These are phyloP conservation scores for Papilio dardanus DNA, from an alignment of 1,140 invertebrate genomes.

Conservation along the genomic window DNA sequence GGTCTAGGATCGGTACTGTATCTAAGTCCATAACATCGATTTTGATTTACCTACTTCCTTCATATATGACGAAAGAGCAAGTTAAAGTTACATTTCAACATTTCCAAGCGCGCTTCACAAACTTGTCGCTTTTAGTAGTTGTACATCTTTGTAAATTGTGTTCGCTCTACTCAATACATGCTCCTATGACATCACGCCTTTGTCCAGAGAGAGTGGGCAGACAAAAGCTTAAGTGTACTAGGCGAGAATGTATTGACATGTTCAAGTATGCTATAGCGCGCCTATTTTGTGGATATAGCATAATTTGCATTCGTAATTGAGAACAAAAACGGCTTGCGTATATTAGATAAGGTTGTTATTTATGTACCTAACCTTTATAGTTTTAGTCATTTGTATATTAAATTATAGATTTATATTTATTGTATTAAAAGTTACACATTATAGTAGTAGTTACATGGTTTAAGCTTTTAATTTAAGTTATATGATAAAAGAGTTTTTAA, in stretches of 20 bases:
- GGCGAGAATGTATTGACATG: slow-evolving; percentile 24
- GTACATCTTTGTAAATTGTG: slow-evolving; percentile 44
- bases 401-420: neutral
- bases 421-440: neutral
- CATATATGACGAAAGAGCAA: too few species aligned
- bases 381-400: neutral
- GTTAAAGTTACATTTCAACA: too few species aligned
- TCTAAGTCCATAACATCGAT: too few species aligned
- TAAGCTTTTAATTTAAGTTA: neutral
- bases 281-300: slow-evolving; percentile 32
- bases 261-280: slow-evolving; percentile 4
- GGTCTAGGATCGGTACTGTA: too few species aligned
- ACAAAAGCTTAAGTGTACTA: slow-evolving; percentile 57
- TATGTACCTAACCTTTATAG: slow-evolving; percentile 1
- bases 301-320: slow-evolving; percentile 30
- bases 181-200: slow-evolving; percentile 74
- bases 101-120: neutral
- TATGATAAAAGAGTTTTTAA: neutral
- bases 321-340: slow-evolving; percentile 25
- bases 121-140: slow-evolving; percentile 44
- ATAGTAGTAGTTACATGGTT: neutral
- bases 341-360: neutral
- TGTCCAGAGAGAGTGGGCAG: slow-evolving; percentile 68
- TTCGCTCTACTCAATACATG: slow-evolving; percentile 48
- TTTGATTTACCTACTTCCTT: too few species aligned